phyloP scores from a whole-genome alignment of 2,888 invertebrate genomes.

The Cabera pusaria region DNA sequence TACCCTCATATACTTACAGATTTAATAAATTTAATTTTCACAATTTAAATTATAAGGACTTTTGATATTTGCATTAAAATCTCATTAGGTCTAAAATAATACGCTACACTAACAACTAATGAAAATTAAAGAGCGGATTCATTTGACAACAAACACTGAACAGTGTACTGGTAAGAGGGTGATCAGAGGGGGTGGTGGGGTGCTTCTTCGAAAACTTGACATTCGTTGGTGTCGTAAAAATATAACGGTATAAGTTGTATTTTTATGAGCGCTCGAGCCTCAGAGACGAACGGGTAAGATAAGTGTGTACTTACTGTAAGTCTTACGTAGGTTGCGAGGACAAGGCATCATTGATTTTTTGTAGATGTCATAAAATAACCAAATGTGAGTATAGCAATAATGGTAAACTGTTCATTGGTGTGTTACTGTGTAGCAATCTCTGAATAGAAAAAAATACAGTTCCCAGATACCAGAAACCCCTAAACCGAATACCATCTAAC shows the following conservation, averaged over 20 bases:
- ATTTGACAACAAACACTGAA: slow-evolving; percentile 49
- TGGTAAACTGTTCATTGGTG: background rate
- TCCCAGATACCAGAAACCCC: background rate
- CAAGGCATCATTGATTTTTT: slow-evolving; percentile 26
- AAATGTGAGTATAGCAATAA: background rate
- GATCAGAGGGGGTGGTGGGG: slow-evolving; percentile 35
- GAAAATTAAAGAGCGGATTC: slow-evolving; percentile 21
- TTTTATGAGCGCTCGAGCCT: slow-evolving; percentile 67
- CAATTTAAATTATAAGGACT: no score
- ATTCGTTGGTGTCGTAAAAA: slow-evolving; percentile 77
- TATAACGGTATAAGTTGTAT: slow-evolving; percentile 76
- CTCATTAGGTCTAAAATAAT: no score
- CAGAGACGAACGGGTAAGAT: slow-evolving; percentile 52
- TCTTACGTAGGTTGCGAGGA: slow-evolving; percentile 23
- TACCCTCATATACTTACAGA: no score
- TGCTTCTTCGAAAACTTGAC: slow-evolving; percentile 70
- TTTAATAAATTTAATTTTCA: no score
- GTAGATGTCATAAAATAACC: slow-evolving; percentile 1
- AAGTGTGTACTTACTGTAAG: slow-evolving; percentile 31
- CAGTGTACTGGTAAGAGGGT: slow-evolving; percentile 25
- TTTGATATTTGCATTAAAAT: no score
- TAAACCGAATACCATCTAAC: slow-evolving; percentile 3
- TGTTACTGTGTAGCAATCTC: no score
- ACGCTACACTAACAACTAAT: slow-evolving; percentile 16
- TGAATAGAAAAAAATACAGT: no score